Evolutionary conservation across 2,113 vertebrate genomes (phyloP).

Genomic region (Eonycteris spelaea): DNA sequence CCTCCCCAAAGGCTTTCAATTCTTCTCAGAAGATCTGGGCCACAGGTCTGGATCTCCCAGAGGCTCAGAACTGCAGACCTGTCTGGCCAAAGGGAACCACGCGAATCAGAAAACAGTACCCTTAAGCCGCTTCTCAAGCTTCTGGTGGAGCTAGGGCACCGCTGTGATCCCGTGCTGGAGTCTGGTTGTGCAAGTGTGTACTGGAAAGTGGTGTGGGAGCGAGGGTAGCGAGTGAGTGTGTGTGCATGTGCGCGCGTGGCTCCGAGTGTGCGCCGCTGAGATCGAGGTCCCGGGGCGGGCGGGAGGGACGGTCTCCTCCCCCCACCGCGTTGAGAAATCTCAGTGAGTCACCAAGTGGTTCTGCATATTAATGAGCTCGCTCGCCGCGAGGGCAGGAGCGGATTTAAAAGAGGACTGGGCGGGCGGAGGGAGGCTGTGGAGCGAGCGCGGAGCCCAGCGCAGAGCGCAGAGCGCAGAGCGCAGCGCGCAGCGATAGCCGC

Average conservation of each 20-base stretch:
- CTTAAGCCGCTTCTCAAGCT: not conserved
- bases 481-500: not conserved
- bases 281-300: not conserved
- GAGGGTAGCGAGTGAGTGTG: not conserved
- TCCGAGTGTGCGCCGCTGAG: not conserved
- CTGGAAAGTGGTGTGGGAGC: not conserved
- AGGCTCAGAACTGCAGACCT: not conserved
- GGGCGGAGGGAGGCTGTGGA: conserved; percentile 65
- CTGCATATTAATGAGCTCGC: conserved; percentile 96
- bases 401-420: conserved; percentile 89
- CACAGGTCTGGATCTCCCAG: not conserved
- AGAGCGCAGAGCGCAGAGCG: not conserved
- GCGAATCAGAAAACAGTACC: not conserved
- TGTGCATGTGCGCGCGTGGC: not conserved
- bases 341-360: conserved; percentile 89
- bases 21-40: not conserved
- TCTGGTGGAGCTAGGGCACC: not conserved
- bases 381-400: conserved; percentile 81
- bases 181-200: conserved; percentile 14
- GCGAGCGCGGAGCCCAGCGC: conserved; percentile 40
- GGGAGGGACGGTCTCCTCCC: conserved; percentile 69
- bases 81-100: not conserved
- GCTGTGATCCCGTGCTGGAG: not conserved
- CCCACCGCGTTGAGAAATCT: conserved; percentile 80
- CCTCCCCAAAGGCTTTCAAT: not conserved